A percentile compares a stretch with the other conserved stretches of the same genome.
These are phyloP conservation scores for Cerastis rubricosa DNA, from an alignment of 2,888 invertebrate genomes.

Conservation along the genomic window DNA sequence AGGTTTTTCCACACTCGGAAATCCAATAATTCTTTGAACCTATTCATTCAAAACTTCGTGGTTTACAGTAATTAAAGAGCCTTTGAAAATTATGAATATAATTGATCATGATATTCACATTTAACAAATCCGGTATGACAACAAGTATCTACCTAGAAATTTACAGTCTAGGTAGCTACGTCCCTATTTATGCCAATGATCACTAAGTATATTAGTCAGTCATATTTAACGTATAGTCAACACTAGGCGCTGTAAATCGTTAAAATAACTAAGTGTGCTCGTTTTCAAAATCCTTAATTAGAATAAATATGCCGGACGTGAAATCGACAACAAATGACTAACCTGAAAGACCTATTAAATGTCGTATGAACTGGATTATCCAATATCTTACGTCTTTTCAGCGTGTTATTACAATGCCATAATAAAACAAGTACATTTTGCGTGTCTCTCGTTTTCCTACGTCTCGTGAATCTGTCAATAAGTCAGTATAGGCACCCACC, in stretches of 20 bases:
- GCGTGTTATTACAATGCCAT: constrained; percentile 6
- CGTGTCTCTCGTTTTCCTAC: constrained; percentile 32
- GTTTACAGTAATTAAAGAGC: constrained; percentile 39
- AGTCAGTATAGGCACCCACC: not conserved
- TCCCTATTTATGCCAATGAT: too few species aligned
- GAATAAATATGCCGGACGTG: not conserved
- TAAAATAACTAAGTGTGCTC: not conserved
- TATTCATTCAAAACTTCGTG: too few species aligned
- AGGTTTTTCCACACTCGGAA: constrained; percentile 57
- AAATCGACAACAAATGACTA: constrained; percentile 3
- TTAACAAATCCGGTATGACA: not conserved
- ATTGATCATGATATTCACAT: constrained; percentile 8
- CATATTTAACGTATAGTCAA: not conserved
- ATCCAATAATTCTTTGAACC: too few species aligned
- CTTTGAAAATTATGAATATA: constrained; percentile 9
- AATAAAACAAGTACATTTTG: constrained; percentile 24
- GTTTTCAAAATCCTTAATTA: not conserved
- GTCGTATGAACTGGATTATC: constrained; percentile 27
- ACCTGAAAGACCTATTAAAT: constrained; percentile 12
- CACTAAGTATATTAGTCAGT: too few species aligned
- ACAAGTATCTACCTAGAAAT: not conserved
- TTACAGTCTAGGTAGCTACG: too few species aligned
- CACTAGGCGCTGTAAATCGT: not conserved
- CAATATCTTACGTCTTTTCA: constrained; percentile 25
- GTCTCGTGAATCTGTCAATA: constrained; percentile 25